phyloP scores from a whole-genome alignment of 2,888 invertebrate species.

The Actias luna region DNA sequence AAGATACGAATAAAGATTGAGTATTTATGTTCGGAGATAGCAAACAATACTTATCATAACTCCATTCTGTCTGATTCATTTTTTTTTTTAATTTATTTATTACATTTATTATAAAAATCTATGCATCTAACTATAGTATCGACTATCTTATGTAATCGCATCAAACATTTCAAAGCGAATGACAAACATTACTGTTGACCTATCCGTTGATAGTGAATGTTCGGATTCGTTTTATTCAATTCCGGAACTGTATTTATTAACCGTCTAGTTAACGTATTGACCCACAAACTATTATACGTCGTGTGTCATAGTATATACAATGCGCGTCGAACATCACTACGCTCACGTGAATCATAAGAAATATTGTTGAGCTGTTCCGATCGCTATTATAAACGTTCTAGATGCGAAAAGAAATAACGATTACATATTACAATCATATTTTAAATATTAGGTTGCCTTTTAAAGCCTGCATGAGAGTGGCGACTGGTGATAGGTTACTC shows the following conservation, averaged over 20 bases:
- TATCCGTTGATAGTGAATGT: background rate
- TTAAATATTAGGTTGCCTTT: too few species aligned
- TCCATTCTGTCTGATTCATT: background rate
- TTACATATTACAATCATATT: too few species aligned
- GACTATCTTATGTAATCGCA: background rate
- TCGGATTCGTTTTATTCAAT: background rate
- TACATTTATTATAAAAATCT: background rate
- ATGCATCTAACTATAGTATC: background rate
- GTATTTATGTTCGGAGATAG: background rate
- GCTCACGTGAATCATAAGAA: constrained; percentile 10
- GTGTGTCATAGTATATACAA: background rate
- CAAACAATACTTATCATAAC: background rate
- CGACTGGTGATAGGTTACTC: too few species aligned
- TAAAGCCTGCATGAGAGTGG: too few species aligned
- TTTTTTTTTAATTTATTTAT: background rate
- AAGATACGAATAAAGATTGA: background rate
- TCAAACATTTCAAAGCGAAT: background rate
- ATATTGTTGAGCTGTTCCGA: constrained; percentile 1
- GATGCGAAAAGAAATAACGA: background rate
- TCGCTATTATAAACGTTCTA: background rate
- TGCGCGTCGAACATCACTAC: background rate
- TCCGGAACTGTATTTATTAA: background rate
- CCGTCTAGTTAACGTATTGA: background rate
- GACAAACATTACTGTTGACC: background rate
- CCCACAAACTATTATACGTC: constrained; percentile 9